phyloP scores from a whole-genome alignment of 2,888 invertebrate genomes.

The Trissolcus brochymenae region DNA sequence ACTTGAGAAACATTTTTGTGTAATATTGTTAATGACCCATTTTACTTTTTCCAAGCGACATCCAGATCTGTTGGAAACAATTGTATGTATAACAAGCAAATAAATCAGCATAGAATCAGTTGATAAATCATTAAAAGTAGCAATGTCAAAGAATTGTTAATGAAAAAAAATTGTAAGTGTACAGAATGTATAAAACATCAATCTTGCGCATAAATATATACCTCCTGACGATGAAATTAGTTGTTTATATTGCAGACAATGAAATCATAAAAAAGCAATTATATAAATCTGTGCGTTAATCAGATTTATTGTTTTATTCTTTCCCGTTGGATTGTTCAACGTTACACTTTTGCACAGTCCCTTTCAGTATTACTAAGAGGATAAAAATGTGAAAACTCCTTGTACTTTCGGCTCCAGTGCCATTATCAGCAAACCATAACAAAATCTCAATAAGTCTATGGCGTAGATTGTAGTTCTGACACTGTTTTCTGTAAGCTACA shows the following conservation, averaged over 20 bases:
- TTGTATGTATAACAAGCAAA: too few species aligned
- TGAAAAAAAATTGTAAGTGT: not conserved
- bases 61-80: too few species aligned
- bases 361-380: constrained; percentile 36
- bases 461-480: constrained; percentile 29
- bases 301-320: constrained; percentile 42
- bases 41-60: too few species aligned
- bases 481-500: constrained; percentile 32
- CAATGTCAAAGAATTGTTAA: constrained; percentile 6
- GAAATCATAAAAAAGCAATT: constrained; percentile 4
- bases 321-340: too few species aligned
- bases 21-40: too few species aligned
- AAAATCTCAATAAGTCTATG: constrained; percentile 24
- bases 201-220: constrained; percentile 10
- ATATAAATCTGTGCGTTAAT: constrained; percentile 22
- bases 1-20: too few species aligned
- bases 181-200: constrained; percentile 13
- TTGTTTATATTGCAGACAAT: constrained; percentile 22
- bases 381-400: constrained; percentile 40
- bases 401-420: constrained; percentile 27
- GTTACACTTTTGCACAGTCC: constrained; percentile 8
- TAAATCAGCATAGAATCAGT: too few species aligned
- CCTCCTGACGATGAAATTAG: constrained; percentile 14
- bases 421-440: constrained; percentile 29
- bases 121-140: not conserved